A percentile compares a stretch with the other conserved stretches of the same genome.
These are phyloP conservation scores for Coelopa pilipes DNA, from an alignment of 2,888 invertebrate species.

Conservation along the genomic window DNA sequence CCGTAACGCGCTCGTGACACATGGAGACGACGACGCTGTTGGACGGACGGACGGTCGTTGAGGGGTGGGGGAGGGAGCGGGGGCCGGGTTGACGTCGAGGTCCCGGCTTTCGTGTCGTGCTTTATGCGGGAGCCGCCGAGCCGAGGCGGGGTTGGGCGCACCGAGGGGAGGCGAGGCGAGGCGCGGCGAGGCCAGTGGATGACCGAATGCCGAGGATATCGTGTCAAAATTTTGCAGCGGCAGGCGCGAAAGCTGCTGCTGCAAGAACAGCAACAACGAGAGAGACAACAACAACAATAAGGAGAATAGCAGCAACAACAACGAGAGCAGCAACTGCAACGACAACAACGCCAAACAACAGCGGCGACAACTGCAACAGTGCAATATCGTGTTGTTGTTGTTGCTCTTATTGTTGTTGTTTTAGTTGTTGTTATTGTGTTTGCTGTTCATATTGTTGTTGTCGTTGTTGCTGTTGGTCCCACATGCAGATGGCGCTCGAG, in stretches of 20 bases:
- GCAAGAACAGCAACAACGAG: too few relatives aligned
- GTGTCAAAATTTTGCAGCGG: too few relatives aligned
- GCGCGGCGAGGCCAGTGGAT: too few relatives aligned
- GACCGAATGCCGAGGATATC: too few relatives aligned
- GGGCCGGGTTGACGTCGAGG: too few relatives aligned
- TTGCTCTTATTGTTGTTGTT: background rate
- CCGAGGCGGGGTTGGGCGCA: too few relatives aligned
- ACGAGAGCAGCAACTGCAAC: background rate
- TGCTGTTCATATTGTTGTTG: background rate
- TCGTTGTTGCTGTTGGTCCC: background rate
- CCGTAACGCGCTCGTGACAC: constrained; percentile 22
- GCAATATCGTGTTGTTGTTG: background rate
- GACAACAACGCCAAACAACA: background rate
- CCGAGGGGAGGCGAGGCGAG: too few relatives aligned
- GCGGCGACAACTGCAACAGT: background rate
- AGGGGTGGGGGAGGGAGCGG: too few relatives aligned
- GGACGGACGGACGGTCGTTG: background rate
- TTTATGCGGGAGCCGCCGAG: too few relatives aligned
- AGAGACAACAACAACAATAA: too few relatives aligned
- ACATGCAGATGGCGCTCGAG: background rate
- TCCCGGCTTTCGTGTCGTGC: too few relatives aligned
- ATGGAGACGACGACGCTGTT: constrained; percentile 5
- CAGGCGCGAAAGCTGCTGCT: too few relatives aligned
- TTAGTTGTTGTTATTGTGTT: background rate
- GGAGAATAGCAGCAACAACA: background rate